These are phyloP conservation scores for Solea senegalensis DNA, from an alignment of 2,113 vertebrate genomes.

Conservation along the genomic window DNA sequence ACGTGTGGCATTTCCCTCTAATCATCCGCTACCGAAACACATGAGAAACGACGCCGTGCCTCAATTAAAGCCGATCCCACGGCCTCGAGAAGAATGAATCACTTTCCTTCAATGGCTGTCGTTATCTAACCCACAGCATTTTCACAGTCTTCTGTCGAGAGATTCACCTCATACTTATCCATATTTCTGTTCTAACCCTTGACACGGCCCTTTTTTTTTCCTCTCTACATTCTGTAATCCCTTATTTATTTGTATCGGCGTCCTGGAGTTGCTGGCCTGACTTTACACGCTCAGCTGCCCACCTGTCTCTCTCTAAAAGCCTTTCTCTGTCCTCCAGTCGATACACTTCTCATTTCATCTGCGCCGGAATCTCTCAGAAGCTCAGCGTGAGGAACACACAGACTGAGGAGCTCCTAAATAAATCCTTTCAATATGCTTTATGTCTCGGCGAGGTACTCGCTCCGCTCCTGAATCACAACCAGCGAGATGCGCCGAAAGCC, in stretches of 20 bases:
- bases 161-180: neutral
- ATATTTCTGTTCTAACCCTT: neutral
- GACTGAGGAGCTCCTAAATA: constrained; percentile 48
- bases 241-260: constrained; percentile 4
- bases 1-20: constrained; percentile 67
- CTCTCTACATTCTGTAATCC: neutral
- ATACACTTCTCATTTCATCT: constrained; percentile 55
- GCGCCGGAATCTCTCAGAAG: constrained; percentile 46
- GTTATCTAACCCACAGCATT: constrained; percentile 18
- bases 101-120: constrained; percentile 18
- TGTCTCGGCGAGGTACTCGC: constrained; percentile 40
- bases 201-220: neutral
- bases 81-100: constrained; percentile 16
- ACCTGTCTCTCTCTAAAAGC: constrained; percentile 25
- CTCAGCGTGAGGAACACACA: constrained; percentile 46
- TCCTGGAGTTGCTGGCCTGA: neutral
- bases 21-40: constrained; percentile 63
- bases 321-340: constrained; percentile 33
- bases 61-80: constrained; percentile 35
- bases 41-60: constrained; percentile 31
- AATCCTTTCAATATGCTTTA: constrained; percentile 55
- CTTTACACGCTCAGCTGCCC: constrained; percentile 14
- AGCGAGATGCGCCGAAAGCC: constrained; percentile 28
- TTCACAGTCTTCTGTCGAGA: neutral
- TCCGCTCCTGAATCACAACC: constrained; percentile 38